These are phyloP conservation scores for Nansenia antarctica DNA, from an alignment of 2,113 vertebrate genomes.

Conservation along the genomic window DNA sequence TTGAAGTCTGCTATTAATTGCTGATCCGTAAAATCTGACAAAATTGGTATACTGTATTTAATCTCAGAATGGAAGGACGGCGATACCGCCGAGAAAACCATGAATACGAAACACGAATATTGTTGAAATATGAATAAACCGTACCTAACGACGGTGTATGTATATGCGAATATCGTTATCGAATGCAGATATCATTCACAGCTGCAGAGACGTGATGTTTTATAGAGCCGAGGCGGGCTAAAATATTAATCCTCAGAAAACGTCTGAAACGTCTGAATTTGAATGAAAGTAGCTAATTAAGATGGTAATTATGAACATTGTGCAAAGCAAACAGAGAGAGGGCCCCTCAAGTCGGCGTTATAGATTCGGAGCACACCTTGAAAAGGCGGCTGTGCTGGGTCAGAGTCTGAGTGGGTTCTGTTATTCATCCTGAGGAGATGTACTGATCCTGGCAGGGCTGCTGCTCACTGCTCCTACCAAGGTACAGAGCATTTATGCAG, in stretches of 20 bases:
- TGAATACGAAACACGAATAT: slow-evolving; percentile 29
- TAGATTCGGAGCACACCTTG: slow-evolving; percentile 75
- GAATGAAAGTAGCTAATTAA: neutral
- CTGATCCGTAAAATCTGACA: slow-evolving; percentile 42
- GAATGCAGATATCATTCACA: neutral
- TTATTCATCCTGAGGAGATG: slow-evolving; percentile 89
- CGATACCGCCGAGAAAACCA: slow-evolving; percentile 10
- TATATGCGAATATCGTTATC: neutral
- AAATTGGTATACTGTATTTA: slow-evolving; percentile 50
- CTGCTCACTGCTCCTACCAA: slow-evolving; percentile 86
- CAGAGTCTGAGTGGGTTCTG: slow-evolving; percentile 74
- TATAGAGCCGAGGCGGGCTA: neutral
- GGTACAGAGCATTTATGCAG: slow-evolving; percentile 96
- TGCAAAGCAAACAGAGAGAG: slow-evolving; percentile 22
- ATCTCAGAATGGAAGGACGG: slow-evolving; percentile 30
- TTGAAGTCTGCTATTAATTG: slow-evolving; percentile 44
- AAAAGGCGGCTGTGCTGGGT: slow-evolving; percentile 77
- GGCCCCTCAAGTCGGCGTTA: slow-evolving; percentile 63
- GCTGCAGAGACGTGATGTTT: neutral
- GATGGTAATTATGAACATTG: neutral
- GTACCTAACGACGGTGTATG: slow-evolving; percentile 37
- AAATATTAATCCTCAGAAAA: neutral
- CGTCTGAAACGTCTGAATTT: neutral
- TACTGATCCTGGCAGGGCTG: slow-evolving; percentile 90
- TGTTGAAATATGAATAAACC: slow-evolving; percentile 33